Conservation (phyloP, 2,888 invertebrate genomes). For the Graphium colonna region DNA sequence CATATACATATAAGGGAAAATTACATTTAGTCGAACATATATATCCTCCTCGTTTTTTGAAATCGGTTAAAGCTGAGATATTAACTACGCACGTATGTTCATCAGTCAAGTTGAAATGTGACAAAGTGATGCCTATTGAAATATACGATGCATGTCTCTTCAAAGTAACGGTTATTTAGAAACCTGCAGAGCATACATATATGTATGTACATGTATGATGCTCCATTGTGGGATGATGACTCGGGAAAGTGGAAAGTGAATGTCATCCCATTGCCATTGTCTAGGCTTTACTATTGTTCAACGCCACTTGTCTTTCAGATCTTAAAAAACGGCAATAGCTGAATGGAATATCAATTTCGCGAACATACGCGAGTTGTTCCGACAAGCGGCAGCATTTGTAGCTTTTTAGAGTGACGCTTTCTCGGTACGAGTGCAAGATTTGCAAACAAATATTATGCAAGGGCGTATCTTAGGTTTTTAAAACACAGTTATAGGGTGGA, state of each 20-base stretch:
- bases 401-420: too few species aligned
- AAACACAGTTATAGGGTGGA: too few species aligned
- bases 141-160: background rate
- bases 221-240: conserved; percentile 20
- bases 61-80: background rate
- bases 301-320: background rate
- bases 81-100: background rate
- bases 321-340: background rate
- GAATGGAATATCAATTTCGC: background rate
- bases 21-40: too few species aligned
- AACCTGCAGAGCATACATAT: background rate
- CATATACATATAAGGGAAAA: too few species aligned
- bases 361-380: background rate
- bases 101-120: background rate
- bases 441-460: too few species aligned
- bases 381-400: too few species aligned
- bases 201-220: background rate
- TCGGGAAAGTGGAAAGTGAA: conserved; percentile 29
- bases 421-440: too few species aligned
- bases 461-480: too few species aligned
- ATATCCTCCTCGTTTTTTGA: too few species aligned
- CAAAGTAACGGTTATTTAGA: background rate
- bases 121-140: background rate
- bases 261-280: conserved; percentile 9
- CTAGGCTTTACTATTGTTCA: conserved; percentile 1